Percentiles rank a stretch among this genome's conserved stretches.
Evolutionary conservation across 2,113 vertebrate genomes (phyloP).

Genomic region (Plecturocebus donacophilus): DNA sequence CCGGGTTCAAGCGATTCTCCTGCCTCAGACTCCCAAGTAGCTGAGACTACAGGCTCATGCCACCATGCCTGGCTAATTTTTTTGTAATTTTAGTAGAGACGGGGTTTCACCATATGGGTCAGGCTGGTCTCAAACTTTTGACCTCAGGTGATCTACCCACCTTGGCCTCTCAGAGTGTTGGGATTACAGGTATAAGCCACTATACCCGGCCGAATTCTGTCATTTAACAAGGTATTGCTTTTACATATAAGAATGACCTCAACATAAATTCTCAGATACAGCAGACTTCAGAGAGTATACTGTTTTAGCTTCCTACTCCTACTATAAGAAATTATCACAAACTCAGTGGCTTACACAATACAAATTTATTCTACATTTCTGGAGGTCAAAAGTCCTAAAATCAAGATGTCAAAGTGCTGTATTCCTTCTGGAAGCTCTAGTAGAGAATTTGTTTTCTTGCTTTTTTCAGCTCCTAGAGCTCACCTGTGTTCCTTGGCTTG

Average conservation of each 20-base stretch:
- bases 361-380: neutral
- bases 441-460: neutral
- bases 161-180: no score
- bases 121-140: no score
- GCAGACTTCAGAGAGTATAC: neutral
- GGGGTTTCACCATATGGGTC: no score
- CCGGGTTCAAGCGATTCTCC: no score
- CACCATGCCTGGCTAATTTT: no score
- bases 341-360: no score
- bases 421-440: fast-evolving
- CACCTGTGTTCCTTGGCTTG: neutral
- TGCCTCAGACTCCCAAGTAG: no score
- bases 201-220: neutral
- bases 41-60: no score
- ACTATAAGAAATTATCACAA: neutral
- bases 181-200: no score
- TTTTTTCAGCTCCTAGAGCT: neutral
- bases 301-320: neutral
- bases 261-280: neutral
- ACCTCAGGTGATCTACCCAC: no score
- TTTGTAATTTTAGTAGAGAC: no score
- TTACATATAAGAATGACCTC: neutral
- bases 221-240: neutral
- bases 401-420: neutral
- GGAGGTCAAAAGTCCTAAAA: neutral